Percentiles rank a stretch among this genome's conserved stretches.
Evolutionary conservation across 1,140 invertebrate genomes (phyloP).

Genomic region (Maconellicoccus hirsutus): DNA sequence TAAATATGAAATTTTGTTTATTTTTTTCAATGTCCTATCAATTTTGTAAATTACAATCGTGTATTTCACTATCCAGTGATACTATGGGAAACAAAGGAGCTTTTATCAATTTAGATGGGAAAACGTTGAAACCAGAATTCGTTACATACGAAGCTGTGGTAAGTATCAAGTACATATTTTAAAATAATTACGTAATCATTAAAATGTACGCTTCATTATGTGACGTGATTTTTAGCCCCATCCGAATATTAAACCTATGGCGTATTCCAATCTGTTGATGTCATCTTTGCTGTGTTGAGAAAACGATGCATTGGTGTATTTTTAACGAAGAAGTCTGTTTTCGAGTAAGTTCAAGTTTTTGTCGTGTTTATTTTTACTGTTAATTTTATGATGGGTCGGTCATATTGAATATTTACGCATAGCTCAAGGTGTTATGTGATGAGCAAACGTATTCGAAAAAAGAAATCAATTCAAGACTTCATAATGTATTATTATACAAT

Average conservation of each 20-base stretch:
- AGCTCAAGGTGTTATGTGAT: too few relatives aligned
- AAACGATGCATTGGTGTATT: too few relatives aligned
- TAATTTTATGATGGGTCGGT: too few relatives aligned
- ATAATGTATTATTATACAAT: not conserved
- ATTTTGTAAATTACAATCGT: not conserved
- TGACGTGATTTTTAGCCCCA: slow-evolving; percentile 64
- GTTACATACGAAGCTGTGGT: slow-evolving; percentile 88
- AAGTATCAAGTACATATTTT: too few relatives aligned
- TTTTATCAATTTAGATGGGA: slow-evolving; percentile 88
- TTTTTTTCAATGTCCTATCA: not conserved
- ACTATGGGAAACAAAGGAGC: slow-evolving; percentile 97
- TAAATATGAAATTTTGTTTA: slow-evolving; percentile 36
- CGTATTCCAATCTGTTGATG: slow-evolving; percentile 70
- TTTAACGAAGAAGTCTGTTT: too few relatives aligned
- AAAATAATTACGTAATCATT: too few relatives aligned
- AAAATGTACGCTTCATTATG: too few relatives aligned
- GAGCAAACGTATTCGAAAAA: too few relatives aligned
- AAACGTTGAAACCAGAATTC: slow-evolving; percentile 80
- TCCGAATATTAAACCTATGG: slow-evolving; percentile 95
- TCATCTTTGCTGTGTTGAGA: not conserved
- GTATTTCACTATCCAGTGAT: slow-evolving; percentile 60
- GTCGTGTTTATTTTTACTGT: too few relatives aligned
- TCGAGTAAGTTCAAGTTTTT: too few relatives aligned
- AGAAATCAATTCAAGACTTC: too few relatives aligned
- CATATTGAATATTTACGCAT: too few relatives aligned